phyloP scores from a whole-genome alignment of 2,888 invertebrate species.

The Patella depressa region DNA sequence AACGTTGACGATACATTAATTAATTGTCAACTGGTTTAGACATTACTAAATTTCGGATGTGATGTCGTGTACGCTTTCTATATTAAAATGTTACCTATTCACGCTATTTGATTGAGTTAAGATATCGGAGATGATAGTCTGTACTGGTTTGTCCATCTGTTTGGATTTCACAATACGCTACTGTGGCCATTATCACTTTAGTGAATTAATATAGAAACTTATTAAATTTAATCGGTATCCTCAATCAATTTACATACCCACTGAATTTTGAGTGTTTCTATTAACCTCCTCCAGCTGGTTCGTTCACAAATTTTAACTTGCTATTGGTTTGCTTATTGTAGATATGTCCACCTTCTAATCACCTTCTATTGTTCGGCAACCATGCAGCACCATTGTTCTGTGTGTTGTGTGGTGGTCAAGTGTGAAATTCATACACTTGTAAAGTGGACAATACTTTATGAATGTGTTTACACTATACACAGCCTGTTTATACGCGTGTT shows the following conservation, averaged over 20 bases:
- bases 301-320: not conserved
- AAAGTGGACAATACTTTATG: not conserved
- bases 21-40: too few relatives aligned
- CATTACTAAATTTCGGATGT: too few relatives aligned
- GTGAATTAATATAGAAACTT: not conserved
- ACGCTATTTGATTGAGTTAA: too few relatives aligned
- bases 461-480: not conserved
- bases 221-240: not conserved
- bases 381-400: not conserved
- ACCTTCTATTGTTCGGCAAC: not conserved
- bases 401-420: constrained; percentile 3
- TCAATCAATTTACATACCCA: too few relatives aligned
- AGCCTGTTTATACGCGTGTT: not conserved
- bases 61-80: too few relatives aligned
- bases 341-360: constrained; percentile 1
- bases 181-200: too few relatives aligned
- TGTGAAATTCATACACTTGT: constrained; percentile 12
- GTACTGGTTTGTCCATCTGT: too few relatives aligned
- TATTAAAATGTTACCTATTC: too few relatives aligned
- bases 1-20: too few relatives aligned
- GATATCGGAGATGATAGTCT: too few relatives aligned
- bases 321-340: too few relatives aligned
- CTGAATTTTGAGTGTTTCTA: not conserved
- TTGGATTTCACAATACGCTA: too few relatives aligned
- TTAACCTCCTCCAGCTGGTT: not conserved